Conservation (phyloP, 2,888 invertebrate genomes). For the Petrolisthes manimaculis region DNA sequence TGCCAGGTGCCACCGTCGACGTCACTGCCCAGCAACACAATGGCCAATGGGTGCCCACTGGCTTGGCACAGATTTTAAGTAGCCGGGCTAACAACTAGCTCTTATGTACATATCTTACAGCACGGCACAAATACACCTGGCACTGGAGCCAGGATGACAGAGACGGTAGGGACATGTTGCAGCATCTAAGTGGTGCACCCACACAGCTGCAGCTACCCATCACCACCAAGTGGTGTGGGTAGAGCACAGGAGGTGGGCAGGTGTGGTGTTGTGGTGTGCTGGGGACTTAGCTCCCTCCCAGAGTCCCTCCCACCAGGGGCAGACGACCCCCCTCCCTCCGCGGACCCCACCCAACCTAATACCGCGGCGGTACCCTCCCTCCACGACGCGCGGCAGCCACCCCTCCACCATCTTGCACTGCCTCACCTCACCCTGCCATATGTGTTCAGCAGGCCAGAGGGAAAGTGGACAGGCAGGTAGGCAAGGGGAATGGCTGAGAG, state of each 20-base stretch:
- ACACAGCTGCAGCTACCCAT: constrained; percentile 40
- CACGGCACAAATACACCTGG: constrained; percentile 34
- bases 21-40: not conserved
- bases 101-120: constrained; percentile 62
- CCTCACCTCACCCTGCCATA: too few relatives aligned
- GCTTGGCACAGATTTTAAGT: constrained; percentile 56
- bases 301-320: constrained; percentile 62
- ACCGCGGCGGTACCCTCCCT: constrained; percentile 57
- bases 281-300: constrained; percentile 56
- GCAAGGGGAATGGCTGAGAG: constrained; percentile 52
- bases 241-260: constrained; percentile 41
- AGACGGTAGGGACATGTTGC: constrained; percentile 23
- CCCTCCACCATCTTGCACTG: constrained; percentile 14
- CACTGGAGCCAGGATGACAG: constrained; percentile 26
- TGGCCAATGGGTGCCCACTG: not conserved
- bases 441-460: not conserved
- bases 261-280: constrained; percentile 59
- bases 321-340: constrained; percentile 59
- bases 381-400: constrained; percentile 56
- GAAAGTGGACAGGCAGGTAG: not conserved
- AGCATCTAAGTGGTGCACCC: constrained; percentile 57
- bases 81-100: constrained; percentile 45
- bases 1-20: not conserved
- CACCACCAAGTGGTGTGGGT: constrained; percentile 6
- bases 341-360: constrained; percentile 46